Evolutionary conservation across 1,140 invertebrate species (phyloP), one percentile per base, ranked within the genome.

Genomic region (Mesaphorura yosii): DNA sequence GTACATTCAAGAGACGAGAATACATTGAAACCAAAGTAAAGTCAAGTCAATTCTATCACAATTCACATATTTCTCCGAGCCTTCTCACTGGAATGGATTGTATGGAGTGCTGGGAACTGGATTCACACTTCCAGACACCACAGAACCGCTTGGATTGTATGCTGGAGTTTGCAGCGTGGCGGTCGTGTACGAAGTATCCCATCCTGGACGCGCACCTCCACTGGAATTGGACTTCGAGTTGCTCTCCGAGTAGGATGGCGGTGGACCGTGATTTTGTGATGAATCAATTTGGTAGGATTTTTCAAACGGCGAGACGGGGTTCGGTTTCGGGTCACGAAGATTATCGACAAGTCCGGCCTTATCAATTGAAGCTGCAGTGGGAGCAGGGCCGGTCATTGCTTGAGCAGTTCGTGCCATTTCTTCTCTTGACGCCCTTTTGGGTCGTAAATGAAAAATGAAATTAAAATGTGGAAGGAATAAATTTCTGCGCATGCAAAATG

Each of bases 341-440:
- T 47, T 48, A 26, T 51, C 23, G 23, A 48, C 46, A 4, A 48
- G 29, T 15, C 19, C 20, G 6, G 20, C 20, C 23, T 29, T 55
- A 29, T 39, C 23, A n/a, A 25, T 25, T 51, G 45, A 29, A 52
- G 42, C 27, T 42, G 48, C 41, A 46, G 39, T 20, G 44, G 26
- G 41, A 38, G 41, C 19, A 34, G 15, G 41, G 6, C 20, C n/a
- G 3, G 27, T 20, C 17, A 48, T 31, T 10, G 28, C 15, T 17
- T 60, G 58, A 51, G 58, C 58, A 48, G 50, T 60, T 29, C 54
- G 25, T 14, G 48, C 54, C 58, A 60, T 60, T 53, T 60, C 58
- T 60, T 60, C 58, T 39, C 58, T 48, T 17, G 54, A 49, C 17
- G 58, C 58, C 45, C 58, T 60, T 51, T 29, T 22, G n/a, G 27